Conservation (phyloP, 2,888 invertebrate genomes). For the Matsumyia berberina region DNA sequence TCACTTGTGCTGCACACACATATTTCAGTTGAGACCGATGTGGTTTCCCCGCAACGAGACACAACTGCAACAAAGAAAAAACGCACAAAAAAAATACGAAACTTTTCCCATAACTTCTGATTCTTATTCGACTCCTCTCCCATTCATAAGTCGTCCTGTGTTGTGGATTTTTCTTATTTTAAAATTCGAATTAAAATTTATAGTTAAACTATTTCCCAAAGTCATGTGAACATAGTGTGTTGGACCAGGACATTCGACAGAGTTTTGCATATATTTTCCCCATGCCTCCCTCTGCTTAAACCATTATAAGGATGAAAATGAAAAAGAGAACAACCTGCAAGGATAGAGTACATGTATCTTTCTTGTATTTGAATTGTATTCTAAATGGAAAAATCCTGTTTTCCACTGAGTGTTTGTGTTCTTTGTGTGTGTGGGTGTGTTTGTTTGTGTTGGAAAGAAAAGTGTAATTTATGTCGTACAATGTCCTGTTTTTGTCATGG, state of each 20-base stretch:
- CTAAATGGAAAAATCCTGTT: constrained; percentile 59
- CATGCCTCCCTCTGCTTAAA: not conserved
- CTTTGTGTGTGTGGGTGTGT: not conserved
- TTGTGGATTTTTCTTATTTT: constrained; percentile 28
- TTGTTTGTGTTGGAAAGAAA: not conserved
- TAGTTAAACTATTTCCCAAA: constrained; percentile 48
- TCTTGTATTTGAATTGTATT: constrained; percentile 38
- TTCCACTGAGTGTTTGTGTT: not conserved
- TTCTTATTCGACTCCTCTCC: not conserved
- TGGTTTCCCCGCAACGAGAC: not conserved
- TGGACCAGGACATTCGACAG: not conserved
- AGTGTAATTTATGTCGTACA: constrained; percentile 34
- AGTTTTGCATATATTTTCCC: constrained; percentile 42
- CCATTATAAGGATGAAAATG: not conserved
- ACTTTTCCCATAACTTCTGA: constrained; percentile 35
- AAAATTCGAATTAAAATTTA: constrained; percentile 66
- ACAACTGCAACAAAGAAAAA: not conserved
- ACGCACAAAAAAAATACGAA: no score
- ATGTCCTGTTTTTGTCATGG: constrained; percentile 21
- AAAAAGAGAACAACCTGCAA: constrained; percentile 23
- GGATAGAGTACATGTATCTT: constrained; percentile 44
- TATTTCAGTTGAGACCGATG: constrained; percentile 5
- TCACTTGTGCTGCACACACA: constrained; percentile 44
- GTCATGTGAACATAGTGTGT: constrained; percentile 35
- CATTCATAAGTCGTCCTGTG: constrained; percentile 37